Evolutionary conservation across 1,140 invertebrate genomes (phyloP).

Genomic region (Chlorops oryzae): DNA sequence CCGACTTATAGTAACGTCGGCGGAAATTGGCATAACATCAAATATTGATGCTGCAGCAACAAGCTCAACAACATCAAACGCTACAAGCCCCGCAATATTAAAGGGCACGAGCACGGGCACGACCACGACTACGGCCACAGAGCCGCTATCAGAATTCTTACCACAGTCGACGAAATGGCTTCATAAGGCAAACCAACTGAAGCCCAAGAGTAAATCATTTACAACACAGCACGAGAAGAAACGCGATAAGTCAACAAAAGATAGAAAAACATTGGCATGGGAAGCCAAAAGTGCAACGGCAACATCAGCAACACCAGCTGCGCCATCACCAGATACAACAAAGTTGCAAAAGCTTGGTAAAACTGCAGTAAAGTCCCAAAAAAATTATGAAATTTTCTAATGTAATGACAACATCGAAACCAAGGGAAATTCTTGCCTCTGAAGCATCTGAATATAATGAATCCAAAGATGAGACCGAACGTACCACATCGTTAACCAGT

Average conservation of each 20-base stretch:
- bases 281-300: not conserved
- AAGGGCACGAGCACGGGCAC: not conserved
- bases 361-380: no score
- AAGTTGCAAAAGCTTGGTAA: no score
- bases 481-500: no score
- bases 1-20: constrained; percentile 22
- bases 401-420: not conserved
- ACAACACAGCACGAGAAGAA: constrained; percentile 3
- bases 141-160: not conserved
- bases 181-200: not conserved
- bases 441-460: no score
- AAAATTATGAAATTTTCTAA: no score
- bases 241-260: not conserved
- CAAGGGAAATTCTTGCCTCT: no score
- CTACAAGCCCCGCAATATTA: not conserved
- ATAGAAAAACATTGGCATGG: not conserved
- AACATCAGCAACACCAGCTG: constrained; percentile 4
- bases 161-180: not conserved
- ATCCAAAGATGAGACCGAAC: no score
- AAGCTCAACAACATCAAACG: not conserved
- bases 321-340: not conserved
- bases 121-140: not conserved
- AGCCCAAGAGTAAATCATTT: constrained; percentile 5
- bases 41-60: not conserved
- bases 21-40: constrained; percentile 18